Evolutionary conservation across 2,888 invertebrate genomes (phyloP).

Genomic region (Lissonota sp.): DNA sequence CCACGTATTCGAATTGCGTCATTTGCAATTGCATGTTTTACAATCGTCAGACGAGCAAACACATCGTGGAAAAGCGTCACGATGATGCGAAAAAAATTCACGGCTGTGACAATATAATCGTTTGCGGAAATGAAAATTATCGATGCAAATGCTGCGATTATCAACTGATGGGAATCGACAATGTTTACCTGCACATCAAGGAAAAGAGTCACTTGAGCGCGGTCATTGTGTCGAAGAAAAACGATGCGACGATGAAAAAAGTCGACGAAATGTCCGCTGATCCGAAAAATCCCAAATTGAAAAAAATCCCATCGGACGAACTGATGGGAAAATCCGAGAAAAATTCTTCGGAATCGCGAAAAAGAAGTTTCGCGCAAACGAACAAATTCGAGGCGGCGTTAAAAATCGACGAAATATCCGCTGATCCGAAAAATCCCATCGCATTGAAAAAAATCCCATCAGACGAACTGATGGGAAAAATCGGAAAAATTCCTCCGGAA

Average conservation of each 20-base stretch:
- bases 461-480: background rate
- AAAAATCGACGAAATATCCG: background rate
- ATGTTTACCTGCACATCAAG: slow-evolving; percentile 34
- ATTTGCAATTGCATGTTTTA: slow-evolving; percentile 11
- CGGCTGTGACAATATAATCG: background rate
- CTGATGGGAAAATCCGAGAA: background rate
- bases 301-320: background rate
- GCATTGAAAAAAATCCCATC: background rate
- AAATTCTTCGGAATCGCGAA: background rate
- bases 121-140: background rate
- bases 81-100: background rate
- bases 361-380: background rate
- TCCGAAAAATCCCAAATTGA: background rate
- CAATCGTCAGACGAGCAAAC: background rate
- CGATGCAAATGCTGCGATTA: slow-evolving; percentile 28
- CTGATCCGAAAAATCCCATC: background rate
- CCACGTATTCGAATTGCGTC: slow-evolving; percentile 22
- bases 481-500: background rate
- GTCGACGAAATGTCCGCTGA: background rate
- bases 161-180: background rate
- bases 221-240: background rate
- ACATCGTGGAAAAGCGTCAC: background rate
- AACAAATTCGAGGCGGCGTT: background rate
- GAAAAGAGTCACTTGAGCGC: slow-evolving; percentile 37
- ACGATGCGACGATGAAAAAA: background rate